Base-by-base conservation (phyloP, 2,113 vertebrate species). In the Mohoua ochrocephala region DNA sequence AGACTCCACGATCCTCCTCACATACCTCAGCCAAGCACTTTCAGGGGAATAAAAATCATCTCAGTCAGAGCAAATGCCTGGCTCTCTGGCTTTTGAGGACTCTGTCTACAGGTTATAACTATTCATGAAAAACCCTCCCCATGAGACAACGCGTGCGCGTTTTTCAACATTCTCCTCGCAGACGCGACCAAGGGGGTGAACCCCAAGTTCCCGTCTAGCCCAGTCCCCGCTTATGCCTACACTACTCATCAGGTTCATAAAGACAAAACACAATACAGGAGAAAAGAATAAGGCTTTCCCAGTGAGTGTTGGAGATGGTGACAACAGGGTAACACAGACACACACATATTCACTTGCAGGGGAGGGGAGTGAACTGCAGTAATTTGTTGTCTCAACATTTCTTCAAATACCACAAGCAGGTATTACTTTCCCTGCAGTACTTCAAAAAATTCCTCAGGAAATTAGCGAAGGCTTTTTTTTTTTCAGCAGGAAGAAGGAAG, bases 71-170 rank as follows among this genome's bases (percentile, higher is more conserved):
- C 4, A 0, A 87, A 78, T 1, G 15, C 60, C 60, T 16, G 37
- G 17, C 24, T 63, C 35, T 67, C 60, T 23, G 42, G 30, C 22
- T 88, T 92, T 60, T 77, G 68, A 84, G 24, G 22, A 75, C 35
- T 63, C 65, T 37, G 31, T 45, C 73, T 49, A 68, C 23, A 84
- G 24, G 31, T 50, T 7, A 0, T 11, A 75, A 31, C 49, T 27
- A 42, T 16, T 47, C 10, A 35, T 6, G 5, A 60, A 81, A 83
- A 85, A 76, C 24, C 20, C 4, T 19, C 35, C 39, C 82, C 9
- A 1, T 1, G 30, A 88, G 23, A 82, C 18, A 89, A 37, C 6
- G 7, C 0, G 0, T 2, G 3, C 21, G 27, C 1, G 0, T 74
- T 93, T 90, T 83, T 35, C 68, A 86, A 28, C 17, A 20, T 22